Evolutionary conservation across 2,113 vertebrate genomes (phyloP).

Genomic region (Amblyopsis rosae): DNA sequence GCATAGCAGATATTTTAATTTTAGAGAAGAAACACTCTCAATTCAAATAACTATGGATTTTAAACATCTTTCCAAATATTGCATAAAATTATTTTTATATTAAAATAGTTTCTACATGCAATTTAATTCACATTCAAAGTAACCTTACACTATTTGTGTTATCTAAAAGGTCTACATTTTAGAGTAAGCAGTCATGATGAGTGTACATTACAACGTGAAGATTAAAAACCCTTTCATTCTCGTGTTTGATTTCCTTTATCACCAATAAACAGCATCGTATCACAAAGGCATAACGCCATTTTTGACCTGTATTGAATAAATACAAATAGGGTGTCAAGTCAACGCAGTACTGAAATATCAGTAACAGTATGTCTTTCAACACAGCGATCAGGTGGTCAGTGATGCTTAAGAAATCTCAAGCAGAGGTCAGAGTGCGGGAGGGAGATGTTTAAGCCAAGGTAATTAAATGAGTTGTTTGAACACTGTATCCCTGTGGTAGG

Average conservation of each 20-base stretch:
- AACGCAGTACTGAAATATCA: too few species aligned
- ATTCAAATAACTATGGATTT: conserved; percentile 31
- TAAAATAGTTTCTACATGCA: background rate
- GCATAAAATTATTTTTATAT: too few species aligned
- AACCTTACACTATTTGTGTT: conserved; percentile 23
- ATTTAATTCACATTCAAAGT: conserved; percentile 10
- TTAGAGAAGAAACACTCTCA: conserved; percentile 13
- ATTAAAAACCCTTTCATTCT: background rate
- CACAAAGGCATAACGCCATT: too few species aligned
- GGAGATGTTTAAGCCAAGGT: conserved; percentile 5
- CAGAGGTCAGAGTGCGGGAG: background rate
- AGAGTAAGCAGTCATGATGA: background rate
- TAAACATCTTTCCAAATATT: conserved; percentile 6
- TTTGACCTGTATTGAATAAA: too few species aligned
- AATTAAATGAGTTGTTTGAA: conserved; percentile 12
- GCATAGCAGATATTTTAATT: too few species aligned
- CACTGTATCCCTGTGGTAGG: conserved; percentile 9
- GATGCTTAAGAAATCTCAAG: background rate
- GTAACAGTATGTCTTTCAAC: too few species aligned
- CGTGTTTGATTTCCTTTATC: too few species aligned
- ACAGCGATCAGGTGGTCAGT: too few species aligned
- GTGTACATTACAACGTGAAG: background rate
- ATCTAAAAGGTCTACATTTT: background rate
- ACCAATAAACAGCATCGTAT: too few species aligned
- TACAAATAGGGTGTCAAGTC: too few species aligned